Conservation (phyloP, 1,140 invertebrate genomes). For the Potamilus streckersoni region DNA sequence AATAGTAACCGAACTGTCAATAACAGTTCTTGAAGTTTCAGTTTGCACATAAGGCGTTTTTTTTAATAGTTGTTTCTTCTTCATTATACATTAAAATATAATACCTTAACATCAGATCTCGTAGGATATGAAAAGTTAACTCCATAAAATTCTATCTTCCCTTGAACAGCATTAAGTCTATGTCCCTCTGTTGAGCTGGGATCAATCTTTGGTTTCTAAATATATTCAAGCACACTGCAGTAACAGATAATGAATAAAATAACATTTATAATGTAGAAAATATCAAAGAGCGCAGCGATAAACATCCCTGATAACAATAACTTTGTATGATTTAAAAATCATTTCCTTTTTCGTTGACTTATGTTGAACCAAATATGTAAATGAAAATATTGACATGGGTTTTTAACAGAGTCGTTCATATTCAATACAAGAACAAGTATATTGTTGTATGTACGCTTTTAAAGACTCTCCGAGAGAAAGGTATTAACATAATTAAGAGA, state of each 20-base stretch:
- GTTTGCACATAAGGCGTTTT: background rate
- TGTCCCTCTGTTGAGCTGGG: conserved; percentile 74
- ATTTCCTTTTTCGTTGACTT: background rate
- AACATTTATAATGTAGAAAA: background rate
- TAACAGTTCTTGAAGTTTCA: background rate
- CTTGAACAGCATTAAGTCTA: conserved; percentile 68
- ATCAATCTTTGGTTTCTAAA: conserved; percentile 78
- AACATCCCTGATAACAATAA: background rate
- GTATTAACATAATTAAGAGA: too few species aligned
- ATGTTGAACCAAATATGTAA: background rate
- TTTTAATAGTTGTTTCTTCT: background rate
- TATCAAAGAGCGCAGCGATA: background rate
- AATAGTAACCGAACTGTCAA: background rate
- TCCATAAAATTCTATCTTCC: conserved; percentile 81
- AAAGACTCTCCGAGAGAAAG: too few species aligned
- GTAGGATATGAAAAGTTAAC: conserved; percentile 81
- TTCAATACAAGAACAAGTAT: too few species aligned
- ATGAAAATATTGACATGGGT: background rate
- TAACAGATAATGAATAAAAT: background rate
- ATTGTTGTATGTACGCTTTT: too few species aligned
- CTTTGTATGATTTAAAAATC: background rate
- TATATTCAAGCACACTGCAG: conserved; percentile 1
- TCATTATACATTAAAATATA: conserved; percentile 2
- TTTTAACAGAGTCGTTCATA: too few species aligned
- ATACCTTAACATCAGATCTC: conserved; percentile 75